Evolutionary conservation across 1,140 invertebrate genomes (phyloP).

Genomic region (Tetramorium parvispinum): DNA sequence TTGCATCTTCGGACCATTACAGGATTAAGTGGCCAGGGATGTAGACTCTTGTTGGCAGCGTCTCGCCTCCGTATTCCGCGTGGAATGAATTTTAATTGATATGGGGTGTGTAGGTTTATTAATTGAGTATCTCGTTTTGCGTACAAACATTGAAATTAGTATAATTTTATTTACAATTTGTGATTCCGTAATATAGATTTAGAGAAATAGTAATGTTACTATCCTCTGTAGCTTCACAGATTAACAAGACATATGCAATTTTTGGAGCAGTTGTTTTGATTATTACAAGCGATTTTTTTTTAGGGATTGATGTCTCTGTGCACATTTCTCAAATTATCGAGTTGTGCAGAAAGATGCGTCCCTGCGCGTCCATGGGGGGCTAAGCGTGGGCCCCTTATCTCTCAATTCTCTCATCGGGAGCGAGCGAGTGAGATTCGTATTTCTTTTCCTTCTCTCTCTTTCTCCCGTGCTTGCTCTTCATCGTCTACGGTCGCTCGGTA

Average conservation of each 20-base stretch:
- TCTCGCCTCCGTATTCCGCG: background rate
- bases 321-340: background rate
- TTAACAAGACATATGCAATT: background rate
- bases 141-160: background rate
- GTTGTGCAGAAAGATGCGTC: slow-evolving; percentile 67
- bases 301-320: background rate
- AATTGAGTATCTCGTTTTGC: background rate
- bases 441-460: slow-evolving; percentile 38
- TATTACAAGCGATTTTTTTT: background rate
- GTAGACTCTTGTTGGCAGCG: slow-evolving; percentile 43
- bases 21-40: slow-evolving; percentile 81
- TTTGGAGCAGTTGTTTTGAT: background rate
- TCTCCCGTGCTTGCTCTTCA: slow-evolving; percentile 26
- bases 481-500: slow-evolving; percentile 24
- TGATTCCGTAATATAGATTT: background rate
- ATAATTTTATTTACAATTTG: background rate
- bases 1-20: slow-evolving; percentile 77
- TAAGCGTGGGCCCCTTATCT: slow-evolving; percentile 82
- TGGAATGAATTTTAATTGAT: slow-evolving; percentile 10
- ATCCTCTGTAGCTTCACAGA: background rate
- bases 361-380: slow-evolving; percentile 68
- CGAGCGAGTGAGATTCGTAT: slow-evolving; percentile 53
- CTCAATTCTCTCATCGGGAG: slow-evolving; percentile 80
- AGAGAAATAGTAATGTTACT: background rate
- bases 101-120: background rate